phyloP scores from a whole-genome alignment of 1,140 invertebrate genomes.

The Sipha flava region DNA sequence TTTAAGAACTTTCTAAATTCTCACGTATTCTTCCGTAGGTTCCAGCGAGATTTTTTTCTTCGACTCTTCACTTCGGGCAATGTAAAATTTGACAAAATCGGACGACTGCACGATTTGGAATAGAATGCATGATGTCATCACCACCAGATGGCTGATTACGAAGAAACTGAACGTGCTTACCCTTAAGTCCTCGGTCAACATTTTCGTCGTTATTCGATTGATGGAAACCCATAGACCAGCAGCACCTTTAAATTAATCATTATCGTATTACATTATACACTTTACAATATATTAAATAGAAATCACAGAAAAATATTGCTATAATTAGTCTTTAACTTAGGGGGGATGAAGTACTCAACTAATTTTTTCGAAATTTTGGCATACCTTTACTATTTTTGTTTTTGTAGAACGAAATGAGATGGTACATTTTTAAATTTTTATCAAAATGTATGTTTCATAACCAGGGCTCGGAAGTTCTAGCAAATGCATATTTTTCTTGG shows the following conservation, averaged over 20 bases:
- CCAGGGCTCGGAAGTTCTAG: too few relatives aligned
- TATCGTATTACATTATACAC: too few relatives aligned
- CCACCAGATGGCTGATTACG: slow-evolving; percentile 61
- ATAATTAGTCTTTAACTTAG: too few relatives aligned
- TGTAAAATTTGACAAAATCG: slow-evolving; percentile 74
- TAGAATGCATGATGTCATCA: slow-evolving; percentile 63
- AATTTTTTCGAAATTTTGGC: too few relatives aligned
- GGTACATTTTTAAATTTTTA: too few relatives aligned
- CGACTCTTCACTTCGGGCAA: slow-evolving; percentile 61
- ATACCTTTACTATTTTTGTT: too few relatives aligned
- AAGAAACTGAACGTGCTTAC: slow-evolving; percentile 81
- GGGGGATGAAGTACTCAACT: too few relatives aligned
- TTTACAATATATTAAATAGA: too few relatives aligned
- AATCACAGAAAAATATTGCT: too few relatives aligned
- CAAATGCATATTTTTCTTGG: too few relatives aligned
- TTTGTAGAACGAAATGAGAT: too few relatives aligned
- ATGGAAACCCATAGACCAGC: slow-evolving; percentile 76
- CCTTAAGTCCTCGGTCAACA: slow-evolving; percentile 59
- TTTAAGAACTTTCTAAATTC: background rate
- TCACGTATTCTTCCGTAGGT: slow-evolving; percentile 59
- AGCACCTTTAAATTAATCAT: slow-evolving; percentile 51
- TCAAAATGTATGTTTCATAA: too few relatives aligned
- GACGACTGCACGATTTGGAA: slow-evolving; percentile 66
- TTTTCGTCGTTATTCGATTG: slow-evolving; percentile 74
- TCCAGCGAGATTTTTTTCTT: slow-evolving; percentile 61